Base-by-base conservation (phyloP, 2,888 invertebrate species). In the Diadromus collaris region DNA sequence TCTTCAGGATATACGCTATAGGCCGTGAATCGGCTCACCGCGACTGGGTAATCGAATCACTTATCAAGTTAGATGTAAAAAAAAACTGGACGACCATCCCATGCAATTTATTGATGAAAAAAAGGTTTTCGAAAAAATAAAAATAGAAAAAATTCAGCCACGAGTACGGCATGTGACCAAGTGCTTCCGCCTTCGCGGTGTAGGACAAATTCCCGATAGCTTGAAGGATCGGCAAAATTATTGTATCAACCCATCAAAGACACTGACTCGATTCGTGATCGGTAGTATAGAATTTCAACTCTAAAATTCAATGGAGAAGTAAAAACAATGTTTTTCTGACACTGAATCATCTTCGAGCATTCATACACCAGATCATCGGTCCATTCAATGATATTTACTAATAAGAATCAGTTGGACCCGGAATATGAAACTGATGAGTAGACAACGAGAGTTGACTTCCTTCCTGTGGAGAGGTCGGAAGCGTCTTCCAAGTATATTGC, bases 401-500 rank as follows among this genome's bases (percentile, higher is more conserved):
- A 27, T 6, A 5, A 5, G 21, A 38, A 4, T 21, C 5, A 6
- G 34, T 16, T 32, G 19, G 7, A 2, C 6, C 10, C 16, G 21
- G 6, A 34, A 34, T 7, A 34, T 34, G 34, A n/a, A 38, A 21
- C 19, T 5, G 9, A 21, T 6, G 13, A 60, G 21, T 10, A 7
- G 10, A 34, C 34, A 2, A 19, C 19, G 21, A 9, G 60, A 16
- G 44, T 27, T 44, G 10, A 34, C 6, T 64, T 64, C 44, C 29
- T 41, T 9, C 41, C 48, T 44, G 44, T 29, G 44, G 21, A 44
- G 24, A 21, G 44, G 64, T 64, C 64, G 44, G 64, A 44, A 44
- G 24, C 19, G 27, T 58, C 21, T 60, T 48, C 54, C 73, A 34
- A 72, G 64, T 77, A 60, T 69, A 82, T 82, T 78, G 81, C 81